Evolutionary conservation across 2,888 invertebrate species (phyloP).

Genomic region (Eupithecia exiguata): DNA sequence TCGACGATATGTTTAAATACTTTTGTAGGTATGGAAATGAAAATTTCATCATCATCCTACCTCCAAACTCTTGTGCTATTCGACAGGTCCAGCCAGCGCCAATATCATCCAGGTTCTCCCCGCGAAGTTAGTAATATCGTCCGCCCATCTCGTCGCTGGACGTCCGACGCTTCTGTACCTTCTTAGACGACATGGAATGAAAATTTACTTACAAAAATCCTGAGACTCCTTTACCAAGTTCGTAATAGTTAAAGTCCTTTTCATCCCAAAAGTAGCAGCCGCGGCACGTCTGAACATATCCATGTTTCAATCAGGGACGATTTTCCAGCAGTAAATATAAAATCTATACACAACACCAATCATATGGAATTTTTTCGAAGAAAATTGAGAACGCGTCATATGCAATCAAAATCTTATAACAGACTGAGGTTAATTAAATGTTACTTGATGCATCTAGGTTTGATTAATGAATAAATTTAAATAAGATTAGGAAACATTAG

Average conservation of each 20-base stretch:
- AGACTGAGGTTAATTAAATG: constrained; percentile 55
- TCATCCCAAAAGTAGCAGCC: constrained; percentile 37
- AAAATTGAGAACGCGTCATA: constrained; percentile 60
- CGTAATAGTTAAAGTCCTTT: constrained; percentile 44
- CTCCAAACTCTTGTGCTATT: too few relatives aligned
- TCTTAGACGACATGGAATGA: too few relatives aligned
- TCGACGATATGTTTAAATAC: background rate
- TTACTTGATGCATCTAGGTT: constrained; percentile 46
- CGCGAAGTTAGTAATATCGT: too few relatives aligned
- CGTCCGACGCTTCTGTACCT: too few relatives aligned
- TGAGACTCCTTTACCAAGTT: constrained; percentile 46
- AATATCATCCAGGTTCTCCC: too few relatives aligned
- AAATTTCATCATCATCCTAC: too few relatives aligned
- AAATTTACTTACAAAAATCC: constrained; percentile 58
- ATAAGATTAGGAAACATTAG: constrained; percentile 49
- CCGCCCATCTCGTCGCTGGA: too few relatives aligned
- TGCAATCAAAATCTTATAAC: constrained; percentile 54
- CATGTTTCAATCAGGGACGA: constrained; percentile 51
- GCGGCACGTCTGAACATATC: constrained; percentile 42
- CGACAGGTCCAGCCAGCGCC: too few relatives aligned
- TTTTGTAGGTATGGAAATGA: background rate
- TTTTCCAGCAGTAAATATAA: constrained; percentile 24
- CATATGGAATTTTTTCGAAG: constrained; percentile 12
- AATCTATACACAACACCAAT: constrained; percentile 22
- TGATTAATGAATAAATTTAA: constrained; percentile 58